Conservation (phyloP, 2,113 vertebrate genomes). For the Otolemur garnettii region DNA sequence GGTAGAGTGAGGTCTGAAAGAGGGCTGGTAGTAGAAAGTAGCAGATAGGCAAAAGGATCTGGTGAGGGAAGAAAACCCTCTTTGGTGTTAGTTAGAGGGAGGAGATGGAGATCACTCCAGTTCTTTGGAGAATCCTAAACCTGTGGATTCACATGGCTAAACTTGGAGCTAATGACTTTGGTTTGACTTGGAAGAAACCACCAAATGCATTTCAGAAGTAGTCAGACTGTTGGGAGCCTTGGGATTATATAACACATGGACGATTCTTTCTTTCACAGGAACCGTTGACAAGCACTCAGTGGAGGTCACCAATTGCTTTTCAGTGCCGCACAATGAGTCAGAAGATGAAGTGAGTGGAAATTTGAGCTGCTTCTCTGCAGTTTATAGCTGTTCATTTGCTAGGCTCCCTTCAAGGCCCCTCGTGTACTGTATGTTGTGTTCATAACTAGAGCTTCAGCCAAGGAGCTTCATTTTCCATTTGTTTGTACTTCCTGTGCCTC, state of each 20-base stretch:
- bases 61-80: neutral
- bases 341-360: slow-evolving; percentile 94
- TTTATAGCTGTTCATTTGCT: neutral
- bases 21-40: neutral
- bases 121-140: slow-evolving; percentile 15
- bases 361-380: neutral
- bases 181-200: neutral
- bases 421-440: neutral
- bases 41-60: neutral
- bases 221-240: neutral
- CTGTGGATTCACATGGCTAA: neutral
- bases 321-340: slow-evolving; percentile 98
- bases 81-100: neutral
- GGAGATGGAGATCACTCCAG: neutral
- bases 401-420: neutral
- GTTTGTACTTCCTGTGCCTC: rapidly evolving
- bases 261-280: slow-evolving; percentile 86
- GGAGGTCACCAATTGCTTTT: slow-evolving; percentile 99
- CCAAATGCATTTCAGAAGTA: neutral
- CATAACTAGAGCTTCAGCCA: neutral
- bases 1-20: neutral
- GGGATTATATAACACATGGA: neutral
- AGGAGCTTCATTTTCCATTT: neutral
- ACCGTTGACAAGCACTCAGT: slow-evolving; percentile 97
- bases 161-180: neutral